phyloP scores from a whole-genome alignment of 2,113 vertebrate species.

The Mionectes macconnelli region DNA sequence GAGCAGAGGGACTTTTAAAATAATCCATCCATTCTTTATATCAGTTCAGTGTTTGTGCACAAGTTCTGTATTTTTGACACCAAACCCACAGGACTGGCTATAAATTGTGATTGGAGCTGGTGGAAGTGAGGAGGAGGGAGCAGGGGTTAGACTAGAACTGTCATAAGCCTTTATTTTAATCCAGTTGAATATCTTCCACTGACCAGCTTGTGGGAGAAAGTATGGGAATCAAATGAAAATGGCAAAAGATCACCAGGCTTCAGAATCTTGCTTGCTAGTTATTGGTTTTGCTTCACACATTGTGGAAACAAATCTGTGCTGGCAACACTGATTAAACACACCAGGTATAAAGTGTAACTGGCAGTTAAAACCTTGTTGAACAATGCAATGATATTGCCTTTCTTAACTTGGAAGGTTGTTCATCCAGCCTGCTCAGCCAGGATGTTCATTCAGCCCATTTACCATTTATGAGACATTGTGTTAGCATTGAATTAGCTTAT shows the following conservation, averaged over 20 bases:
- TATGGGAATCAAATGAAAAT: neutral
- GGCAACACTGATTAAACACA: neutral
- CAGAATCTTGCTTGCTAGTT: neutral
- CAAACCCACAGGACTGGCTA: neutral
- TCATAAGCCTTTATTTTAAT: neutral
- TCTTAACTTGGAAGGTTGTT: constrained; percentile 26
- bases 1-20: neutral
- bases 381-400: constrained; percentile 2
- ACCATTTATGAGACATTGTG: constrained; percentile 60
- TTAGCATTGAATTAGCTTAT: constrained; percentile 65
- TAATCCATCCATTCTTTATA: neutral
- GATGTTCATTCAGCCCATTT: constrained; percentile 40
- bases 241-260: neutral
- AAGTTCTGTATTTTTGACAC: neutral
- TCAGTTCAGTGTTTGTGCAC: neutral
- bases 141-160: neutral
- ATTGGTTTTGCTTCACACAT: neutral
- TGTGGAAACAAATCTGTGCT: neutral
- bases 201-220: neutral
- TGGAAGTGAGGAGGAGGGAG: neutral
- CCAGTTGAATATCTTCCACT: neutral
- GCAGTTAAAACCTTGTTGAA: constrained; percentile 57
- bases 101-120: neutral
- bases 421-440: constrained; percentile 38
- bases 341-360: constrained; percentile 1